Evolutionary conservation across 1,140 invertebrate species (phyloP), one percentile per base, ranked within the genome.

Genomic region (Leptopilina clavipes): DNA sequence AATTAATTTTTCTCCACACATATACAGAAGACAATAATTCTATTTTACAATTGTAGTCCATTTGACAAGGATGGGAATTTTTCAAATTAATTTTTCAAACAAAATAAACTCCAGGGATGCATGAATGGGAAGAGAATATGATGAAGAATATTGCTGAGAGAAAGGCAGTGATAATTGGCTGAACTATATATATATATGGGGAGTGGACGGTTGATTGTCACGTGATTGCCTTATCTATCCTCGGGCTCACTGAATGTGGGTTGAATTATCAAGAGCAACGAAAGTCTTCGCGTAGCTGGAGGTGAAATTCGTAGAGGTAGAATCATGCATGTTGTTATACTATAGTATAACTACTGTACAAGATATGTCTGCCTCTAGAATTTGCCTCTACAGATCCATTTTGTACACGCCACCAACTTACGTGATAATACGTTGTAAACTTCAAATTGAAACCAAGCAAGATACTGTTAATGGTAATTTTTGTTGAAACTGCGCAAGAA

Each of bases 181-280:
- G 11, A 19, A 59, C 56, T 59, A 59, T 59, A 44, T 44, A 31
- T 31, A 31, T 31, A 6, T 1, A 31, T n/a, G 17, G 54, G 22
- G 19, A 11, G 56, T 59, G 56, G 56, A 59, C 22, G 56, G 56
- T 59, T 25, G 22, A 59, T 59, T 59, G 73, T 9, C 52, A 12
- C 48, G 18, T 14, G n/a, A 22, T 59, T 54, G 44, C 54, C 72
- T 70, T 71, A 73, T 75, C 77, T 44, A 40, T 71, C 54, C 44
- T 65, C 43, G 10, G 56, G 56, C 56, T 22, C 0, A 2, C 22
- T 59, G 56, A 22, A 40, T 59, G 70, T 14, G 56, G 74, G 73
- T 70, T 52, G 54, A 78, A 72, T 78, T 78, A 78, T 25, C 40
- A 72, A 72, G 70, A 78, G 70, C 73, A 65, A 65, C 54, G 40